phyloP scores from a whole-genome alignment of 2,797 vertebrate genomes.

The Ctenopoma kingsleyae region DNA sequence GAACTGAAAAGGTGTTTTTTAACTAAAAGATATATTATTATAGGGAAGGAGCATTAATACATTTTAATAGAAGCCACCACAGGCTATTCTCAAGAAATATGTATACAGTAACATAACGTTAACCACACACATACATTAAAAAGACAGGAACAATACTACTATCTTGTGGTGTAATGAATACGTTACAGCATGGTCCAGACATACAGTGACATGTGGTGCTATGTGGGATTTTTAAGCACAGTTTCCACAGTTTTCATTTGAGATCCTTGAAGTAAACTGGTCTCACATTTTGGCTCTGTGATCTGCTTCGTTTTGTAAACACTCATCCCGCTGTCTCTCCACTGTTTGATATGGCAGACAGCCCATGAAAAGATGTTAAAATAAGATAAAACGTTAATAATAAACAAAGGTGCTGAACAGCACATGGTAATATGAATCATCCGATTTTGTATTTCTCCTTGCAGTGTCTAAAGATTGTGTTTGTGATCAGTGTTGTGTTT shows the following conservation, averaged over 20 bases:
- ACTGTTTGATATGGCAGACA: conserved; percentile 15
- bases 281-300: neutral
- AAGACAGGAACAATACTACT: neutral
- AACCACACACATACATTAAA: no score
- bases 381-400: neutral
- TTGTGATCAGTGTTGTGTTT: conserved; percentile 9
- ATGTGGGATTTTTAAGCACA: neutral
- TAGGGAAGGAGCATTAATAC: no score
- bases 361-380: neutral
- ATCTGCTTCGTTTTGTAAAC: conserved; percentile 15
- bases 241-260: conserved; percentile 14
- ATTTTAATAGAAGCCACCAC: no score
- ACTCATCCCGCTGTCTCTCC: neutral
- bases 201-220: neutral
- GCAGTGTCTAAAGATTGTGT: neutral
- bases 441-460: neutral
- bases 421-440: accelerated
- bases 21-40: no score
- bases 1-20: no score
- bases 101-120: no score
- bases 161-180: neutral
- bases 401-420: neutral
- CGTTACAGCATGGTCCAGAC: no score
- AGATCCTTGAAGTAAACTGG: neutral
- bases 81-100: no score